Evolutionary conservation across 2,797 vertebrate genomes (phyloP), one percentile per base, ranked within the genome.

Genomic region (Botia kubotai): DNA sequence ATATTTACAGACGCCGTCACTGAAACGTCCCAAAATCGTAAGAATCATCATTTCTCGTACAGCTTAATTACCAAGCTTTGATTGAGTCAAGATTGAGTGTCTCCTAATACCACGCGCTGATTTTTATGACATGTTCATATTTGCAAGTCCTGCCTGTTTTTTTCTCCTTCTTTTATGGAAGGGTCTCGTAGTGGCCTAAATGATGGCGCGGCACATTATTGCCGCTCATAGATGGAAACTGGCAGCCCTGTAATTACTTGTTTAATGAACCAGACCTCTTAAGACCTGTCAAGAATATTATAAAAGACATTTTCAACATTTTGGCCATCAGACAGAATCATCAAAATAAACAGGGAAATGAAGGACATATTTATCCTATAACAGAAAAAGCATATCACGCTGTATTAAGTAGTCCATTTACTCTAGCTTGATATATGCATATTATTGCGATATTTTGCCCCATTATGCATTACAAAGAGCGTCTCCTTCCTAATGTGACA

Each of bases 201-300:
- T 81, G 79, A 77, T 81, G 72, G 73, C 63, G 68, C 1, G 63
- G 75, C 69, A 73, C 62, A 80, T 80, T 84, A 77, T 72, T 53
- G 62, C 33, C 6, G 17, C 57, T 58, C 10, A 7, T 14, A 60
- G 43, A 81, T 36, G 39, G 39, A 81, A 84, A 76, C 71, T 74
- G 79, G 76, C 83, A 81, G 46, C 53, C 73, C 74, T 77, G 83
- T 84, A 84, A 84, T 81, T 73, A 84, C 63, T 58, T 80, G 69
- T 84, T 63, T 77, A 77, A 73, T 77, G 69, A 81, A 81, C 57
- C 74, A 72, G 73, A 72, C 78, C 67, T 83, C 60, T 72, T 66
- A 76, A 73, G 36, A 79, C 77, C 77, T 65, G 69, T 73, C 57
- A 10, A 57, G 52, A 80, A 74, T 74, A 80, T 80, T 80, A 67